Base-by-base conservation (phyloP, 2,888 invertebrate species). In the Mimas tiliae region DNA sequence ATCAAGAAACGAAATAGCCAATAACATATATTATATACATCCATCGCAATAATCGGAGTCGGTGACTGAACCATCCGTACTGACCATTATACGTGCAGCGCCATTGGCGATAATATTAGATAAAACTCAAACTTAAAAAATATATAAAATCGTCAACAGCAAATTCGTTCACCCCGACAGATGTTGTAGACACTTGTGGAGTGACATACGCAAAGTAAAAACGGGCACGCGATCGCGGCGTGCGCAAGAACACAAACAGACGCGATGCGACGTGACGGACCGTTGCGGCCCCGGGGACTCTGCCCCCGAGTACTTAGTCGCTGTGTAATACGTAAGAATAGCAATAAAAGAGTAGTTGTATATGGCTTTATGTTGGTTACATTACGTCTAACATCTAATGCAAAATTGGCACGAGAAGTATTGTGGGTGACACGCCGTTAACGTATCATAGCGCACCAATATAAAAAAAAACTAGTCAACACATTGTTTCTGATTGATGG, bases 191-290 rank as follows among this genome's bases (percentile, higher is more conserved):
- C n/a, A n/a, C n/a, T n/a, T n/a, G n/a, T 27, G 14, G 33, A 65
- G 58, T 70, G 65, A 55, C n/a, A 42, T 34, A 58, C 64, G 33
- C 65, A 50, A 68, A 51, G 65, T 68, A 69, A 65, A 48, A 67
- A 65, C 66, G 66, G 75, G 70, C 89, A 90, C 85, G 89, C 80
- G 77, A 81, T 69, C 66, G 71, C 67, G 68, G 72, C 86, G 85
- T 88, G 88, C 16, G 11, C 72, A 74, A 53, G n/a, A n/a, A n/a
- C n/a, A n/a, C n/a, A n/a, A 42, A 63, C 27, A 3, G 63, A 50
- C 55, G 68, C 74, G 74, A 74, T 50, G 68, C 74, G 74, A 74
- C 70, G 70, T 69, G 45, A 45, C 19, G 8, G 50, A 50, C 50
- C 0, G 72, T 65, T 73, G 67, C 73, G 69, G 70, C 68, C 70